A percentile compares a stretch with the other conserved stretches of the same genome.
Evolutionary conservation across 1,140 invertebrate genomes (phyloP).

Genomic region (Orussus abietinus): DNA sequence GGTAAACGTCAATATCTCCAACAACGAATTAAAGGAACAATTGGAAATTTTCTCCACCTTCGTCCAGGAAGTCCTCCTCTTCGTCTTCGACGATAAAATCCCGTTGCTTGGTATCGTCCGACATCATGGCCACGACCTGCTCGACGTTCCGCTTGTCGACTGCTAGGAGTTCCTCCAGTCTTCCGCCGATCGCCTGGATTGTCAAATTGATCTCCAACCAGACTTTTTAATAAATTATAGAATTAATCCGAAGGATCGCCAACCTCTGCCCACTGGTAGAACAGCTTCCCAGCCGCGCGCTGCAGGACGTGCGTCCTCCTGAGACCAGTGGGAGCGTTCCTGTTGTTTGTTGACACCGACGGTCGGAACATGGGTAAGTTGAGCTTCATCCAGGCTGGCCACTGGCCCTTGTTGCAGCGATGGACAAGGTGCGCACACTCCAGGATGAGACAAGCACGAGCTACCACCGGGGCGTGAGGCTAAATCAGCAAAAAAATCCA

Average conservation of each 20-base stretch:
- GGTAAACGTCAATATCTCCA: not conserved
- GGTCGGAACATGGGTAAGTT: slow-evolving; percentile 76
- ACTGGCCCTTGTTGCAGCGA: slow-evolving; percentile 94
- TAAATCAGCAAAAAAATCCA: slow-evolving; percentile 40
- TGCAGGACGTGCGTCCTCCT: slow-evolving; percentile 79
- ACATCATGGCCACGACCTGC: slow-evolving; percentile 65
- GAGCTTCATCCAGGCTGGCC: slow-evolving; percentile 94
- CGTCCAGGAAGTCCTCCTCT: slow-evolving; percentile 97
- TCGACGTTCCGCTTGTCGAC: slow-evolving; percentile 72
- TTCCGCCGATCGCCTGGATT: slow-evolving; percentile 72
- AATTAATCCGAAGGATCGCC: slow-evolving; percentile 16
- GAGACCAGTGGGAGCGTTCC: slow-evolving; percentile 58
- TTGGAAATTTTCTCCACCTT: too few species aligned
- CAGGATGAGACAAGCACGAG: slow-evolving; percentile 83
- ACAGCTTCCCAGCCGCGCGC: slow-evolving; percentile 89
- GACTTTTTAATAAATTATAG: slow-evolving; percentile 10
- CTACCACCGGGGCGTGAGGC: slow-evolving; percentile 90
- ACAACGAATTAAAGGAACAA: too few species aligned
- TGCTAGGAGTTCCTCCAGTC: slow-evolving; percentile 78
- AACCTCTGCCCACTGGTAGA: slow-evolving; percentile 96
- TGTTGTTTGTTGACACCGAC: slow-evolving; percentile 61
- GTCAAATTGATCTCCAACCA: not conserved
- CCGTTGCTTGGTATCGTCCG: slow-evolving; percentile 78
- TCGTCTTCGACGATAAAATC: slow-evolving; percentile 88
- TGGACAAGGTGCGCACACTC: slow-evolving; percentile 97